These are phyloP conservation scores for Tetheella fluctuosa DNA, from an alignment of 2,888 invertebrate genomes.

Conservation along the genomic window DNA sequence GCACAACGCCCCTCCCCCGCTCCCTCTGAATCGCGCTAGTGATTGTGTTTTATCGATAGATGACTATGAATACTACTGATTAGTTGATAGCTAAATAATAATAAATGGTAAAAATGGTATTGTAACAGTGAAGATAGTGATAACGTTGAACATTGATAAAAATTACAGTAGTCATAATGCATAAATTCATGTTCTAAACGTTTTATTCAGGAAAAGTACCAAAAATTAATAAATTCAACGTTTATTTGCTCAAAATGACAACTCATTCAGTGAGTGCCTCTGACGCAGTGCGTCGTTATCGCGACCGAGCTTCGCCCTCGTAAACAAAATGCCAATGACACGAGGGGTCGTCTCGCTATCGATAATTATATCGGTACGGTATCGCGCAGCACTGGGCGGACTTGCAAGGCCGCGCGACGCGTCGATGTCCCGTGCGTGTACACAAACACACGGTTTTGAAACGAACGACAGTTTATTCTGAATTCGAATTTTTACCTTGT, in stretches of 20 bases:
- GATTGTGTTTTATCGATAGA: constrained; percentile 70
- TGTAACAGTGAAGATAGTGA: background rate
- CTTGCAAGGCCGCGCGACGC: constrained; percentile 75
- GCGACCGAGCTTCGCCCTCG: constrained; percentile 63
- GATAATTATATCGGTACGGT: constrained; percentile 65
- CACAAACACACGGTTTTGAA: constrained; percentile 61
- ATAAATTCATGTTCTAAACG: background rate
- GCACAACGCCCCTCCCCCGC: constrained; percentile 65
- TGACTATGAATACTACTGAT: constrained; percentile 29
- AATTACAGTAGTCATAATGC: background rate
- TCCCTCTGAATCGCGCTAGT: constrained; percentile 50
- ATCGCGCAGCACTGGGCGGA: constrained; percentile 72
- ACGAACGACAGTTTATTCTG: constrained; percentile 54
- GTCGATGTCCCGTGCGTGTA: constrained; percentile 53
- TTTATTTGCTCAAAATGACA: constrained; percentile 23
- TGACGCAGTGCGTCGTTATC: constrained; percentile 64
- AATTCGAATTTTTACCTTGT: constrained; percentile 44
- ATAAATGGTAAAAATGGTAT: constrained; percentile 25
- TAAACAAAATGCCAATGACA: constrained; percentile 82
- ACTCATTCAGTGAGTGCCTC: constrained; percentile 50
- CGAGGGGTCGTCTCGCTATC: constrained; percentile 67
- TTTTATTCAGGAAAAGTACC: background rate
- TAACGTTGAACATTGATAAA: background rate
- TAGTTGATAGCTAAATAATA: constrained; percentile 18
- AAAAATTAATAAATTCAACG: background rate